These are phyloP conservation scores for Peromyscus eremicus DNA, from an alignment of 2,797 vertebrate genomes.

Conservation along the genomic window DNA sequence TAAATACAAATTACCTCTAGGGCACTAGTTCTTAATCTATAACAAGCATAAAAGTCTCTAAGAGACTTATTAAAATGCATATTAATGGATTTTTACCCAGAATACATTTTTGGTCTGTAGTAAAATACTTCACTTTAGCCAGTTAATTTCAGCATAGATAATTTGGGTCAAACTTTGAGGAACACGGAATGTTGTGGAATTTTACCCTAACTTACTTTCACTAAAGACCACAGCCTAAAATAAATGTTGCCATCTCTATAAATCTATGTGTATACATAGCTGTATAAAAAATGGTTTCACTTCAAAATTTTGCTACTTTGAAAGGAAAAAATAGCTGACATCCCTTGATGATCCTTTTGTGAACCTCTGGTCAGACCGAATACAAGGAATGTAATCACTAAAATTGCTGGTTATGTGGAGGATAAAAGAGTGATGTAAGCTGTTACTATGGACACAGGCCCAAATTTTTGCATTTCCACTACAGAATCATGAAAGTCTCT, in stretches of 20 bases:
- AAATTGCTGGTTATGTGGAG: constrained; percentile 32
- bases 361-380: background rate
- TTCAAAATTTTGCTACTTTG: constrained; percentile 26
- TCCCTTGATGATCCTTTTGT: background rate
- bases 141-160: background rate
- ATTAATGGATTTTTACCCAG: background rate
- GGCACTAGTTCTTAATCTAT: background rate
- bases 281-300: background rate
- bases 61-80: background rate
- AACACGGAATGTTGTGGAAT: background rate
- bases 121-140: background rate
- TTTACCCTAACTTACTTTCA: constrained; percentile 10
- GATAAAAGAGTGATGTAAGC: constrained; percentile 61
- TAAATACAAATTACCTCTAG: constrained; percentile 31
- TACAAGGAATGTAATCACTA: constrained; percentile 45
- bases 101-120: background rate
- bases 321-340: constrained; percentile 36
- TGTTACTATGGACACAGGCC: constrained; percentile 59
- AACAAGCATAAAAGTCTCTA: constrained; percentile 47
- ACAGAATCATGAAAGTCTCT: background rate
- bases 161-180: background rate
- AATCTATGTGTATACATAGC: background rate
- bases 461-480: constrained; percentile 55
- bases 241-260: background rate
- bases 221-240: constrained; percentile 8